Evolutionary conservation across 2,113 vertebrate species (phyloP), one percentile per base, ranked within the genome.

Genomic region (Heteronetta atricapilla): DNA sequence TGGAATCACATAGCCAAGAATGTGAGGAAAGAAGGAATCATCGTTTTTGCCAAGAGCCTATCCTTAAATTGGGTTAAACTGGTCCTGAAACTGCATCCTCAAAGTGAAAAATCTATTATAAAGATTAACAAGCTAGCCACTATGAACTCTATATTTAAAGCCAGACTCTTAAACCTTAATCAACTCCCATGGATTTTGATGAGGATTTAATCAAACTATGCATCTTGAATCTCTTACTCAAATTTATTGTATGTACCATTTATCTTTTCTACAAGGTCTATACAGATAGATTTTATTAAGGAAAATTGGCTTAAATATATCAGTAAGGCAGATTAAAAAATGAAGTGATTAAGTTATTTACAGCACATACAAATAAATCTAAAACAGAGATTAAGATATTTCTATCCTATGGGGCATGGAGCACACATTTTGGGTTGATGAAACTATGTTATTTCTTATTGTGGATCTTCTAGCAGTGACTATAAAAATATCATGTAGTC

Each of bases 201-300:
- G 53, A 93, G 74, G 86, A 90, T 84, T 94, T 82, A 92, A 93
- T 95, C 81, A 94, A 92, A 84, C 59, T 68, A 64, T 78, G 38
- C 62, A 52, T 93, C 86, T 92, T 72, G 72, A 78, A 78, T 89
- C 15, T 82, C 69, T 89, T 80, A 67, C 38, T 90, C 20, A 68
- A 75, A 56, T 89, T 90, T 94, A 90, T 89, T 70, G 38, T n/a
- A 74, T 70, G 38, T n/a, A 74, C 29, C 8, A 44, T 93, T 97
- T 76, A 74, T 89, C 64, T 91, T 81, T 86, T 38, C 46, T 69
- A 76, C 64, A 84, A 63, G 50, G 14, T 33, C 46, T 63, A 26
- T 48, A 86, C 68, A 90, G 82, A 83, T n/a, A 75, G 6, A 70
- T 92, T 83, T 91, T 78, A 79, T 83, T 84, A 94, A 73, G 33